Evolutionary conservation across 2,888 invertebrate genomes (phyloP), one percentile per base, ranked within the genome.

Genomic region (Catocala fraxini): DNA sequence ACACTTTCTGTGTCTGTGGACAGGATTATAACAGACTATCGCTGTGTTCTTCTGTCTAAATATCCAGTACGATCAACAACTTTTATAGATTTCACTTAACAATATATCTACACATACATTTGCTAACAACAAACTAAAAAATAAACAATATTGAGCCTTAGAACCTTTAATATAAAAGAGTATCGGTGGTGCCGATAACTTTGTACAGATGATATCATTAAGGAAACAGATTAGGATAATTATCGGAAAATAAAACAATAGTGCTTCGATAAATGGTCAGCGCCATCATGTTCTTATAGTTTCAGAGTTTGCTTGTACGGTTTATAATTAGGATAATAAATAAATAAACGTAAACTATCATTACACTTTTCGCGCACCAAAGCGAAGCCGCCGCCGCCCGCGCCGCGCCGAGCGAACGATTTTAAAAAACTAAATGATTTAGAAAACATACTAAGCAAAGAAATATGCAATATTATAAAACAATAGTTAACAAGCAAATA

Each of bases 51-150:
- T 56, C 70, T 65, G 75, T 78, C 76, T 76, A 70, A 59, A 55
- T 51, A 43, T 46, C 15, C 6, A 45, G 34, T 25, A 60, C 25
- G 47, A 59, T 10, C 35, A 65, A 64, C 46, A 41, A 57, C 68
- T 71, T 76, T 73, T 79, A 79, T 78, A 76, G 65, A 78, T 67
- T 65, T 51, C 39, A 35, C 11, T 46, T 46, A 51, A 65, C 52
- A 56, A 61, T 7, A 46, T 13, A 58, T 43, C 49, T 53, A 10
- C 5, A 51, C 51, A 42, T 34, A 9, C 15, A 46, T 15, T 52
- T 65, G 34, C 65, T 42, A 51, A 52, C 15, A 39, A 25, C 34
- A 57, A 41, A 33, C n/a, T 25, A 0, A 51, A 60, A 70, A 35
- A 10, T 35, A 57, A 25, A 10, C 39, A 25, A 73, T 54, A 55